These are phyloP conservation scores for Girardinus metallicus DNA, from an alignment of 2,797 vertebrate species.

Conservation along the genomic window DNA sequence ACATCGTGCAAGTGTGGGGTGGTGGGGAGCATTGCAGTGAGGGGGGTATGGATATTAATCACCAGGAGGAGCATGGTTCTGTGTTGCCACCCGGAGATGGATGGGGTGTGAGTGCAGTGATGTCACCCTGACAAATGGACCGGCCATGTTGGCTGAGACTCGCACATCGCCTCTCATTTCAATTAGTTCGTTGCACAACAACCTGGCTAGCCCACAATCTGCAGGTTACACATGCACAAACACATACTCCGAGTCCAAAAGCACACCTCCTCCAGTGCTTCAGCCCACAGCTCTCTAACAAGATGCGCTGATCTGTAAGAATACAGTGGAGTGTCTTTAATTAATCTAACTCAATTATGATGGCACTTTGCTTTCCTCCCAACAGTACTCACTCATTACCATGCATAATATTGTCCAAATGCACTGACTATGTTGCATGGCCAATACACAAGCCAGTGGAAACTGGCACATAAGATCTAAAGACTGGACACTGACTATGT, in stretches of 20 bases:
- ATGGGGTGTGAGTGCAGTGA: slow-evolving; percentile 86
- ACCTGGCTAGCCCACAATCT: slow-evolving; percentile 65
- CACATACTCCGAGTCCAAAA: slow-evolving; percentile 47
- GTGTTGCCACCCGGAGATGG: slow-evolving; percentile 80
- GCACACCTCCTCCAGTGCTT: slow-evolving; percentile 40
- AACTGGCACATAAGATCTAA: slow-evolving; percentile 61
- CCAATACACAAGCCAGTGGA: slow-evolving; percentile 57
- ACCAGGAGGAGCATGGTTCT: slow-evolving; percentile 78
- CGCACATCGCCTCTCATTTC: slow-evolving; percentile 88
- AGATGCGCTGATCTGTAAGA: slow-evolving; percentile 74
- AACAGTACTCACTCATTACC: slow-evolving; percentile 67
- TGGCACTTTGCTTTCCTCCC: slow-evolving; percentile 59
- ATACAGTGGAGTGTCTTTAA: slow-evolving; percentile 64
- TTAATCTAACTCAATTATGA: slow-evolving; percentile 78
- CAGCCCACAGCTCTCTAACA: slow-evolving; percentile 61
- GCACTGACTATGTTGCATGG: slow-evolving; percentile 51
- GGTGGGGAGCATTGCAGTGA: slow-evolving; percentile 53
- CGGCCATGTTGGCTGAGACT: slow-evolving; percentile 83
- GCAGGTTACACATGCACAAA: slow-evolving; percentile 71
- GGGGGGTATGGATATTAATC: slow-evolving; percentile 86
- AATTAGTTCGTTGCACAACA: slow-evolving; percentile 83
- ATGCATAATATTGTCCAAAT: slow-evolving; percentile 59
- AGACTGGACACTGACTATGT: slow-evolving; percentile 54
- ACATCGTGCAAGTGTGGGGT: slow-evolving; percentile 36
- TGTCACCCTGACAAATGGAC: slow-evolving; percentile 89